Evolutionary conservation across 92 coral and sea anemone genomes (phyloP), one percentile per base, ranked within the genome.

Genomic region (Heteractis magnifica): DNA sequence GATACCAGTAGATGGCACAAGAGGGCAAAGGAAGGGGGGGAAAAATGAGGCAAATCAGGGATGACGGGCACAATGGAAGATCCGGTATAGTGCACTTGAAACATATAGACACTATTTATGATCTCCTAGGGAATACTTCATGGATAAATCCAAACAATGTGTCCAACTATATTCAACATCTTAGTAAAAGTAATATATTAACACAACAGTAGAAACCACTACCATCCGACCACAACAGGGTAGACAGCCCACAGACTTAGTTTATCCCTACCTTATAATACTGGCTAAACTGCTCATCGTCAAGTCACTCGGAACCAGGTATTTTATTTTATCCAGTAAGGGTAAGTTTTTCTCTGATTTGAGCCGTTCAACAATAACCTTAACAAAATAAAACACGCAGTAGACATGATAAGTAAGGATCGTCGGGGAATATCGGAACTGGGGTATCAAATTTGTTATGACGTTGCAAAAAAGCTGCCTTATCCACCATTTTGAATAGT

Each of bases 281-380:
- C 99, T 93, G 6, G 99, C 95, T 68, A 97, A 79, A 82, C 98
- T 97, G 87, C 99, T 97, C 99, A 97, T 97, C 6, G 99, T 91
- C 52, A 97, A 82, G 79, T 97, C 99, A 8, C 95, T 83, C 1
- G 99, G 99, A 16, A 97, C 99, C 71, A 97, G 86, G 77, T 97
- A 97, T 82, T 97, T 97, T 72, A 97, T 94, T 85, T 97, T 97
- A 86, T 97, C 99, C 88, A 97, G 77, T 52, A 97, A 90, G 59
- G 99, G 99, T 77, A 97, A 83, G 71, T 90, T 84, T 72, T 97
- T 97, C 83, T 97, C 99, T 6, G 99, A 84, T 77, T 90, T 86
- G 52, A 94, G 83, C 80, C 98, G 81, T 74, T 97, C 99, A 18
- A 97, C 99, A 60, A 97, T 94, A n/a, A 97, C 99, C 99, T 97